These are phyloP conservation scores for Anastatus disparis DNA, from an alignment of 1,140 invertebrate species.

Conservation along the genomic window DNA sequence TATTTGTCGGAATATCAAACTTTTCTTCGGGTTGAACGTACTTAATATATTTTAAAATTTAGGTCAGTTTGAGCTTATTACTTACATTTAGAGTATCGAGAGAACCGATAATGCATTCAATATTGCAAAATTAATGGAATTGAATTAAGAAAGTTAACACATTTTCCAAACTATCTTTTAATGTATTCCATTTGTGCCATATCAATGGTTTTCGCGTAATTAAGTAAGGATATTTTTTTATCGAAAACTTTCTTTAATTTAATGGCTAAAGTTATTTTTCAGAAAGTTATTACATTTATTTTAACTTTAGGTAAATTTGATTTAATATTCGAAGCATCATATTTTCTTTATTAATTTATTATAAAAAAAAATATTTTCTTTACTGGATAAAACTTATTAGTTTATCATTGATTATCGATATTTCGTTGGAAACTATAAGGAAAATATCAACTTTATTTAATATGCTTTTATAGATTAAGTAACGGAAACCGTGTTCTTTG, in stretches of 20 bases:
- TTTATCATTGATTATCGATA: too few relatives aligned
- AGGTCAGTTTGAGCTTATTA: background rate
- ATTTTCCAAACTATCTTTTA: background rate
- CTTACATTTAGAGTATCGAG: background rate
- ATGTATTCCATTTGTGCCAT: background rate
- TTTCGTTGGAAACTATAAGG: too few relatives aligned
- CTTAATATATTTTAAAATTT: slow-evolving; percentile 10
- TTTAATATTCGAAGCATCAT: too few relatives aligned
- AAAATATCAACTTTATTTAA: too few relatives aligned
- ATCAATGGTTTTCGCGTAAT: background rate
- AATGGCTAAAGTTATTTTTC: too few relatives aligned
- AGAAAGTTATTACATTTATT: too few relatives aligned
- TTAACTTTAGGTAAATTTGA: too few relatives aligned
- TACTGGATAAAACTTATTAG: too few relatives aligned
- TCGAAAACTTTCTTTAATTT: slow-evolving; percentile 6
- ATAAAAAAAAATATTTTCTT: too few relatives aligned
- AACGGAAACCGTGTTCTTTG: too few relatives aligned
- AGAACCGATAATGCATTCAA: slow-evolving; percentile 7
- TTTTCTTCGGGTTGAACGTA: slow-evolving; percentile 6
- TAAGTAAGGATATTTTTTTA: background rate
- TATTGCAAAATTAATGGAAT: slow-evolving; percentile 22
- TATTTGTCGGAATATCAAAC: slow-evolving; percentile 26
- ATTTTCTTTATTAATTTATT: too few relatives aligned
- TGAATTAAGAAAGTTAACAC: slow-evolving; percentile 1
- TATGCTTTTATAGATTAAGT: too few relatives aligned